Base-by-base conservation (phyloP, 2,888 invertebrate genomes). In the Scaeva pyrastri region DNA sequence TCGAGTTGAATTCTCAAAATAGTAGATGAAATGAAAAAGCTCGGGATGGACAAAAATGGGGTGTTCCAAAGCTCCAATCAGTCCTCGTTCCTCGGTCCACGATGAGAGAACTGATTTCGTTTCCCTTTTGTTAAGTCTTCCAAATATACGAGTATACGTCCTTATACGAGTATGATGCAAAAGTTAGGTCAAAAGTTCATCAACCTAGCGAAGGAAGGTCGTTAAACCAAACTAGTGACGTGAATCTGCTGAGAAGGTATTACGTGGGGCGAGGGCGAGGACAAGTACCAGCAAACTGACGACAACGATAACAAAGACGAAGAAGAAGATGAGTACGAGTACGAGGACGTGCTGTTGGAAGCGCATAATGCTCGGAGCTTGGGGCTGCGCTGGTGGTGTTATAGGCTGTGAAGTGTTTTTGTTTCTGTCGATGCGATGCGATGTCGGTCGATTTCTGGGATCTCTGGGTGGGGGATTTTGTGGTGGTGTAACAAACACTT, bases 101-200 rank as follows among this genome's bases (percentile, higher is more conserved):
- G 6, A 31, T 70, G 68, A 50, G 55, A 45, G 68, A 86, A 81
- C 36, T 81, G 73, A 79, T 72, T 71, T 52, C 50, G 39, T 36
- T 58, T 68, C 70, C 71, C 43, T 55, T 82, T 41, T 41, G 36
- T 55, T 41, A 52, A 23, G n/a, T 52, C 23, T 52, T 23, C 23
- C 2, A 16, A 48, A 45, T 19, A 39, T 12, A 66, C 58, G 31
- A 58, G 66, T 21, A 56, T 45, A 23, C 68, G 58, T 79, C 72
- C 73, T 70, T 81, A 50, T 56, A n/a, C 8, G 31, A 31, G 31
- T n/a, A n/a, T n/a, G n/a, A 39, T 50, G 68, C 66, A 62, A 56
- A 66, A 87, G 84, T 81, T 88, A 84, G 88, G 88, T 89, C 88
- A 89, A 84, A 88, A 88, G 89, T 88, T 89, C 88, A 88, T 88